Conservation (phyloP, 1,140 invertebrate species). For the Drosophila mojavensis region DNA sequence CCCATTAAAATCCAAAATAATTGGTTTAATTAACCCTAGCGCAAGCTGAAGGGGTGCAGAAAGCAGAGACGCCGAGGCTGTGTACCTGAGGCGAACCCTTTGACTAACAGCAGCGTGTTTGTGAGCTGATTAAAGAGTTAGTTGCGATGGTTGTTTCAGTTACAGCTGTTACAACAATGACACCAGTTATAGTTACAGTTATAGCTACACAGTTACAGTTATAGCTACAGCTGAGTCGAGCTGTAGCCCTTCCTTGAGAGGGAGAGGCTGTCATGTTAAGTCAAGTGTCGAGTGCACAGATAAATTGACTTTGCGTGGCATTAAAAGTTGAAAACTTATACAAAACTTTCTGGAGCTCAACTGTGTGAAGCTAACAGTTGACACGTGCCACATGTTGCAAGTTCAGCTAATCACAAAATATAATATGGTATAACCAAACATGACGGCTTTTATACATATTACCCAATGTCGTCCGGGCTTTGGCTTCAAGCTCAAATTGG, state of each 20-base stretch:
- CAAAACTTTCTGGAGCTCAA: conserved; percentile 22
- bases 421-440: neutral
- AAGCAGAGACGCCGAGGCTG: neutral
- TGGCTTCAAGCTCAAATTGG: conserved; percentile 20
- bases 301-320: conserved; percentile 37
- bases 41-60: neutral
- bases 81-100: neutral
- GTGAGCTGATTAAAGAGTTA: conserved; percentile 7
- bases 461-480: neutral
- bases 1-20: conserved; percentile 6
- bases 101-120: neutral
- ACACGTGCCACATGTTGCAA: conserved; percentile 31
- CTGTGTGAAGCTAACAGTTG: neutral
- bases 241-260: too few species aligned
- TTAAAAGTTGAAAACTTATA: conserved; percentile 37
- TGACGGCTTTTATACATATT: neutral
- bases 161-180: neutral
- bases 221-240: neutral
- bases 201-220: neutral
- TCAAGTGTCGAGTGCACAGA: conserved; percentile 27
- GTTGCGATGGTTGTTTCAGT: conserved; percentile 27
- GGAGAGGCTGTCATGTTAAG: conserved; percentile 16
- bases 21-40: neutral
- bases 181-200: neutral
- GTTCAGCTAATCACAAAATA: conserved; percentile 1